Evolutionary conservation across 1,140 invertebrate species (phyloP).

Genomic region (Chrysoperla carnea): DNA sequence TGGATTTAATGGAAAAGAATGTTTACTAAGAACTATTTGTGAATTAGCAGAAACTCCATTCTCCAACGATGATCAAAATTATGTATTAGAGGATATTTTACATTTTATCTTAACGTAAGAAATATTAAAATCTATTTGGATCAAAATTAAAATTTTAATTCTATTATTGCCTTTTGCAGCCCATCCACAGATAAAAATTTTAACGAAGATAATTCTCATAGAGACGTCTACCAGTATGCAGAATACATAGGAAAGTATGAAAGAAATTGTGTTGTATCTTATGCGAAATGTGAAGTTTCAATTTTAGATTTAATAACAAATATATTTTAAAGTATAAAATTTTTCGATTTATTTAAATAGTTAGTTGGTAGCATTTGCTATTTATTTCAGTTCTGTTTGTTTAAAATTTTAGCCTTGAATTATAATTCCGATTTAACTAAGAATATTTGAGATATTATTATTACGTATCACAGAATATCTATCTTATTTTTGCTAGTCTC

Average conservation of each 20-base stretch:
- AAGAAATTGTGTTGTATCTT: not conserved
- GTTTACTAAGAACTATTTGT: not conserved
- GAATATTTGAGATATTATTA: too few species aligned
- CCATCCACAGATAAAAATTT: not conserved
- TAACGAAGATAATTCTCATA: not conserved
- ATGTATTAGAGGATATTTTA: not conserved
- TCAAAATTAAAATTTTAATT: not conserved
- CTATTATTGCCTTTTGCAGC: not conserved
- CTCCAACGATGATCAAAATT: not conserved
- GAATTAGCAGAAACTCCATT: not conserved
- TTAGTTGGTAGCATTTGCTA: too few species aligned
- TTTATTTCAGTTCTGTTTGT: too few species aligned
- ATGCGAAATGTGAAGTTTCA: not conserved
- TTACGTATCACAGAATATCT: too few species aligned
- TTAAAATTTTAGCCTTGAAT: too few species aligned
- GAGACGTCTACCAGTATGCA: not conserved
- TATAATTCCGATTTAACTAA: too few species aligned
- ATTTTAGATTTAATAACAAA: not conserved
- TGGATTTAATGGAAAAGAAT: not conserved
- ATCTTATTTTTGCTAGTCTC: too few species aligned
- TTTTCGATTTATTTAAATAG: too few species aligned
- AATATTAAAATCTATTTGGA: not conserved
- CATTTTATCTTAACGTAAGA: constrained; percentile 2
- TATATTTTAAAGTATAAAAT: not conserved
- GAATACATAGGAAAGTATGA: not conserved